Percentiles rank a stretch among this genome's conserved stretches.
Conservation (phyloP, 2,797 vertebrate species). For the Girardinus metallicus region DNA sequence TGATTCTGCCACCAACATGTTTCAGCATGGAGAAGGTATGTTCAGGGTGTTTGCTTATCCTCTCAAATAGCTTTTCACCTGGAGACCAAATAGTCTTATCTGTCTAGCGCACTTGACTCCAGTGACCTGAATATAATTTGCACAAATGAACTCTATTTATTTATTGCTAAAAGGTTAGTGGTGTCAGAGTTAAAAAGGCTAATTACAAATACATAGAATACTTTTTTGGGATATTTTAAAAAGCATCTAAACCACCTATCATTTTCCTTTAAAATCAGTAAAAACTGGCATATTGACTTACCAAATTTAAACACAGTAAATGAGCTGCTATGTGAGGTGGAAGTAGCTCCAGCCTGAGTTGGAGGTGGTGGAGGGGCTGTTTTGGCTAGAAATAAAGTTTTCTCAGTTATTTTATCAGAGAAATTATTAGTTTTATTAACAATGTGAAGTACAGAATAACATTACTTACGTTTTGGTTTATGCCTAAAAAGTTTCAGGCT, state of each 20-base stretch:
- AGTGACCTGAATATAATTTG: neutral
- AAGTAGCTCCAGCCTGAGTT: slow-evolving; percentile 25
- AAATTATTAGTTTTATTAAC: neutral
- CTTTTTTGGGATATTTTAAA: neutral
- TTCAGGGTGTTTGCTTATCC: neutral
- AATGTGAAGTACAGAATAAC: neutral
- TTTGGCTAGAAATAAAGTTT: slow-evolving; percentile 63
- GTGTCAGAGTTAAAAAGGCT: neutral
- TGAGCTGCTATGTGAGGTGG: slow-evolving; percentile 31
- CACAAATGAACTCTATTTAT: neutral
- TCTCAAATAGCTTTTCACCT: neutral
- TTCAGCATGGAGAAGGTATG: neutral
- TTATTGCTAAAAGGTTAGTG: no score
- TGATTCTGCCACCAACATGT: neutral
- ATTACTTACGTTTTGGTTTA: slow-evolving; percentile 75
- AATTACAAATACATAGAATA: neutral
- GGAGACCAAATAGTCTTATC: neutral
- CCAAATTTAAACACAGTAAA: slow-evolving; percentile 70
- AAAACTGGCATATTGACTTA: slow-evolving; percentile 37
- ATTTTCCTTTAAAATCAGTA: neutral
- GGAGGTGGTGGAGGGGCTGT: slow-evolving; percentile 32
- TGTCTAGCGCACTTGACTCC: neutral
- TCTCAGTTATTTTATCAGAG: neutral
- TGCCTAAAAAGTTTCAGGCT: slow-evolving; percentile 77
- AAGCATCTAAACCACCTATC: neutral